Evolutionary conservation across 1,140 invertebrate genomes (phyloP).

Genomic region (Lycorma delicatula): DNA sequence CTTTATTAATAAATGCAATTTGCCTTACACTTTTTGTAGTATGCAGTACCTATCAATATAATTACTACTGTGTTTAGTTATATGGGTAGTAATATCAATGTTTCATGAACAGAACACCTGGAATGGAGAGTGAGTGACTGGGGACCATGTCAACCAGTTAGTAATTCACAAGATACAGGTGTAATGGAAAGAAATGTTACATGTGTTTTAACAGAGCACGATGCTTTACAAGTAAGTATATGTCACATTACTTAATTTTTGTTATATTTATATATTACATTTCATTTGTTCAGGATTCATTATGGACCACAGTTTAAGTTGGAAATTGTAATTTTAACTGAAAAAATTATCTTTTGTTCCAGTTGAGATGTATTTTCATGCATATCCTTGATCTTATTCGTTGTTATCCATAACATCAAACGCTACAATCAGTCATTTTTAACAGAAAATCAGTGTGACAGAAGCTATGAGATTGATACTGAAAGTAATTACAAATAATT

Average conservation of each 20-base stretch:
- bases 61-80: neutral
- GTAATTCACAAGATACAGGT: constrained; percentile 18
- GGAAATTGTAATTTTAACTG: neutral
- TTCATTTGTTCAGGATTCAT: too few relatives aligned
- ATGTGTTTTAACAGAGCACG: constrained; percentile 30
- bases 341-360: neutral
- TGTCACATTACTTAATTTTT: neutral
- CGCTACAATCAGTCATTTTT: too few relatives aligned
- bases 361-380: neutral
- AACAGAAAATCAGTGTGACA: too few relatives aligned
- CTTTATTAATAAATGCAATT: neutral
- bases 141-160: constrained; percentile 28
- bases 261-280: too few relatives aligned
- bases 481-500: too few relatives aligned
- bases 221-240: constrained; percentile 27
- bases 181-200: constrained; percentile 31
- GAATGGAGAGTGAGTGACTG: constrained; percentile 34
- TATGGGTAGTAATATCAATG: neutral
- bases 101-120: constrained; percentile 29
- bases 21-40: neutral
- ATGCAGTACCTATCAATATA: neutral
- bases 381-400: neutral
- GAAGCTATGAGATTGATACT: too few relatives aligned
- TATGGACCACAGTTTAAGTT: constrained; percentile 6
- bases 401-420: too few relatives aligned